Evolutionary conservation across 2,797 vertebrate genomes (phyloP).

Genomic region (Australoheros facetus): DNA sequence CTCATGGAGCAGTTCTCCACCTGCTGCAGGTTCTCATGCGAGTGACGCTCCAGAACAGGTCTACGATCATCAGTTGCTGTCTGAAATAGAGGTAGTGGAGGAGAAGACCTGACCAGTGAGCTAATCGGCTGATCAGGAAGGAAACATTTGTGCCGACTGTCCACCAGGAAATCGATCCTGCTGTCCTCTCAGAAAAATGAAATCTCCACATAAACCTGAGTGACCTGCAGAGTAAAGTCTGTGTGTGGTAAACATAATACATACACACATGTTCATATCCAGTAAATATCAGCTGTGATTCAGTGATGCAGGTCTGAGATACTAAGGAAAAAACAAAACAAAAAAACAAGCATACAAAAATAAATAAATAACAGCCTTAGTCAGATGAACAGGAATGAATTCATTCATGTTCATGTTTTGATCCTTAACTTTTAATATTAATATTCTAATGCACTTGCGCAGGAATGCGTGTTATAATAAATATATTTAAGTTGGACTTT

Average conservation of each 20-base stretch:
- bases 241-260: neutral
- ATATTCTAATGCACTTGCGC: neutral
- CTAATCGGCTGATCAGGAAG: too few species aligned
- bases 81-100: too few species aligned
- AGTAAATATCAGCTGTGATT: neutral
- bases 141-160: neutral
- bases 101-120: too few species aligned
- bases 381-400: neutral
- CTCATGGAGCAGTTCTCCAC: too few species aligned
- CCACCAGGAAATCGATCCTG: neutral
- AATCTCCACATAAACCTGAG: neutral
- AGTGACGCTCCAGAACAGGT: too few species aligned
- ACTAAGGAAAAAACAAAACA: neutral
- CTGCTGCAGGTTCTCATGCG: too few species aligned
- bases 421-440: neutral
- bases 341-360: too few species aligned
- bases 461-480: neutral
- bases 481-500: too few species aligned
- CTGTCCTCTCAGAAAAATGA: neutral
- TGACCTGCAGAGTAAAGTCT: neutral
- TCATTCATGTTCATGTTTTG: neutral
- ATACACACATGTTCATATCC: neutral
- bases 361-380: neutral
- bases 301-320: neutral
- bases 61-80: too few species aligned